Evolutionary conservation across 2,888 invertebrate species (phyloP), one percentile per base, ranked within the genome.

Genomic region (Chironomus riparius): DNA sequence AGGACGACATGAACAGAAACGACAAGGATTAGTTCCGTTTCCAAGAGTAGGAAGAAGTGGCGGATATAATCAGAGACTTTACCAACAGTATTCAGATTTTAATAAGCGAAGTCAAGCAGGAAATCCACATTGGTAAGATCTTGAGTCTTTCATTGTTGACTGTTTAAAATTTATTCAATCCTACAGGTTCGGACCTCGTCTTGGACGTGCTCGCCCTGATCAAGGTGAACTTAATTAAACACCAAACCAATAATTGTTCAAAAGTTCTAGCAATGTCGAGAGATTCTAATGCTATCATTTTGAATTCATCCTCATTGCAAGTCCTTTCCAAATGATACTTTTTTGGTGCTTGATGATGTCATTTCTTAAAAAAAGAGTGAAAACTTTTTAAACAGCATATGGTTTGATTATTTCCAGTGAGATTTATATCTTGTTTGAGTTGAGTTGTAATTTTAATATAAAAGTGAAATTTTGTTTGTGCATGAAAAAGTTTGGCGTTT

Each of bases 151-250:
- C 68, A 85, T n/a, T n/a, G n/a, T n/a, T n/a, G n/a, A n/a, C n/a
- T 86, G 90, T 28, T 83, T 91, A 15, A 50, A 15, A 50, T 15
- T 3, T 1, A n/a, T 50, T 6, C 6, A 28, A 4, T 28, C 5
- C 38, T 10, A 38, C 38, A 38, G 90, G 91, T 90, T 90, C 79
- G 91, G 91, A 50, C 90, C 90, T 0, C 84, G 90, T 65, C 83
- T 90, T 38, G 38, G 85, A 79, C 77, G 81, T 69, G 79, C 77
- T 70, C 65, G 18, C 21, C 65, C 77, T 21, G 76, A 77, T 28
- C 76, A 77, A 70, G 75, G 70, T 61, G 76, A 79, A 3, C 72
- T 10, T 13, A 74, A 62, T 65, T 74, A 62, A 74, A 68, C 47
- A 48, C 7, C 61, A 38, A 18, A n/a, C 12, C 50, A 21, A 38